Conservation (phyloP, 1,140 invertebrate genomes). For the Tetranychus urticae region DNA sequence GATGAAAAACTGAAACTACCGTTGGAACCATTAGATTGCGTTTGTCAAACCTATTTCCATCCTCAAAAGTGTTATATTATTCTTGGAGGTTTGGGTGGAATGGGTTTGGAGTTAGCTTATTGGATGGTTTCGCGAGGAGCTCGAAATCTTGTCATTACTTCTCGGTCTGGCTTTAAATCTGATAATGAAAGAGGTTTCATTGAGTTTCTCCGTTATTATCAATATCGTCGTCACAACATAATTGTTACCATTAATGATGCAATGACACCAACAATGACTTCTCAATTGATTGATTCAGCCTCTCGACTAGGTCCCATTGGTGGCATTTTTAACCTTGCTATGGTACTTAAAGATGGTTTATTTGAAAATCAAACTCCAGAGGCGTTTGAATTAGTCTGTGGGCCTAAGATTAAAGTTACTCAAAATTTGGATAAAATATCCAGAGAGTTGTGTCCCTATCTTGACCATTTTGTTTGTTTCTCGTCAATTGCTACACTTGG, state of each 20-base stretch:
- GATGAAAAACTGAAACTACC: constrained; percentile 25
- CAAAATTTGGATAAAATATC: constrained; percentile 46
- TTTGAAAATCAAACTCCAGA: constrained; percentile 62
- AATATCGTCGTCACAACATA: constrained; percentile 35
- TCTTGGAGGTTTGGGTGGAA: constrained; percentile 68
- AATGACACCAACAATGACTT: constrained; percentile 36
- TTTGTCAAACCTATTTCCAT: constrained; percentile 55
- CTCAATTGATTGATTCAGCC: constrained; percentile 27
- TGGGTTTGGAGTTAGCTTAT: constrained; percentile 69
- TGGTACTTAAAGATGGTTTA: constrained; percentile 52
- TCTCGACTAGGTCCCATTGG: constrained; percentile 51
- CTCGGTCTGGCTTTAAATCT: constrained; percentile 55
- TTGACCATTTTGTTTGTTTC: constrained; percentile 80
- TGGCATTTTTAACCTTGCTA: constrained; percentile 69
- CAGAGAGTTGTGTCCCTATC: constrained; percentile 40
- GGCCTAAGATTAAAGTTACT: constrained; percentile 36
- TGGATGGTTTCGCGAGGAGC: constrained; percentile 75
- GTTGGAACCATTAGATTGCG: constrained; percentile 15
- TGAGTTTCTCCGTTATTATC: constrained; percentile 30
- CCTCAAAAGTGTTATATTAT: constrained; percentile 65
- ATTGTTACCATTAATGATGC: constrained; percentile 40
- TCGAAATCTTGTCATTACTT: constrained; percentile 58
- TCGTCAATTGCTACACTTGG: constrained; percentile 81
- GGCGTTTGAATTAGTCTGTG: constrained; percentile 41
- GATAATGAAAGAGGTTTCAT: constrained; percentile 43